These are phyloP conservation scores for Sander lucioperca DNA, from an alignment of 2,113 vertebrate genomes.

Conservation along the genomic window DNA sequence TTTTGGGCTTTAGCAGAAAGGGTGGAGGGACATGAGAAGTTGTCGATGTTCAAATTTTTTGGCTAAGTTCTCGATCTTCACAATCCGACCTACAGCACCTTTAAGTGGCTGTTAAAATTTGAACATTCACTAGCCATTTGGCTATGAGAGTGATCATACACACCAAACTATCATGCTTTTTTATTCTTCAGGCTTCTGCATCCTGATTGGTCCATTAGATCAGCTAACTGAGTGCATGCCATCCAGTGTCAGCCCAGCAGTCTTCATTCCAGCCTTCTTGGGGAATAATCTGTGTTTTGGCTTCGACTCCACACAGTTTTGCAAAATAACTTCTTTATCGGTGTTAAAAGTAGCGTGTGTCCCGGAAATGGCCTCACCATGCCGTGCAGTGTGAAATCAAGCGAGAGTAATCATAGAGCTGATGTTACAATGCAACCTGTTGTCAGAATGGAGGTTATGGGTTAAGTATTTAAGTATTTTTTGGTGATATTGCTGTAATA, in stretches of 20 bases:
- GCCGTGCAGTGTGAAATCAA: slow-evolving; percentile 25
- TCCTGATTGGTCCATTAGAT: slow-evolving; percentile 38
- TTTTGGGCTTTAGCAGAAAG: no score
- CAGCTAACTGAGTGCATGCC: slow-evolving; percentile 21
- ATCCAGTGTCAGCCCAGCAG: slow-evolving; percentile 13
- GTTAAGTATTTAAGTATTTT: slow-evolving; percentile 26
- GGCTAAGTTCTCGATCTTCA: no score
- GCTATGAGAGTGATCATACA: background rate
- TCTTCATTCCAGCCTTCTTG: background rate
- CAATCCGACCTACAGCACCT: no score
- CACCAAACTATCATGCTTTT: background rate
- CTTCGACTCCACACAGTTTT: slow-evolving; percentile 1
- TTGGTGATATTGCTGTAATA: slow-evolving; percentile 42
- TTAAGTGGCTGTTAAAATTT: no score
- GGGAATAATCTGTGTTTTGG: slow-evolving; percentile 28
- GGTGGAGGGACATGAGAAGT: no score
- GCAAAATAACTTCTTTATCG: slow-evolving; percentile 41
- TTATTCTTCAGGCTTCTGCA: background rate
- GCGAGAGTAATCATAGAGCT: slow-evolving; percentile 19
- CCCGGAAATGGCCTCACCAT: background rate
- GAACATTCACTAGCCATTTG: no score
- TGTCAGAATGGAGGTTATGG: slow-evolving; percentile 39
- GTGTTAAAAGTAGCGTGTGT: slow-evolving; percentile 1
- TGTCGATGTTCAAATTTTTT: no score
- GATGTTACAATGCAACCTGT: slow-evolving; percentile 43